A percentile compares a stretch with the other conserved stretches of the same genome.
These are phyloP conservation scores for Calameuta idolon DNA, from an alignment of 2,888 invertebrate genomes.

Conservation along the genomic window DNA sequence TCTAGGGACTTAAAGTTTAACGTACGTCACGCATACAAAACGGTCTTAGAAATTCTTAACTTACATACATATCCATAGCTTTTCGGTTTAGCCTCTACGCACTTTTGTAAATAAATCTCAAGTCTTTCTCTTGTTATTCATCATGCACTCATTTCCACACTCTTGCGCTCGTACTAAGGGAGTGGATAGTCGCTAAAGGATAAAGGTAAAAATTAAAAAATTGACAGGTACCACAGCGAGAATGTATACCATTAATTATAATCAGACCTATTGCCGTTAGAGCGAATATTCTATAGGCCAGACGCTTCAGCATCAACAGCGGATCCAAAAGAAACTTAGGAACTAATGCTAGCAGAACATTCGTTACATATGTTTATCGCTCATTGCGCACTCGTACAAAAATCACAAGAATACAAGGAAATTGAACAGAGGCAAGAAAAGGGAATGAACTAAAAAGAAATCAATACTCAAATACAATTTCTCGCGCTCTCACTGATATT, in stretches of 20 bases:
- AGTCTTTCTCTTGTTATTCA: slow-evolving; percentile 22
- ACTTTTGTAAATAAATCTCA: slow-evolving; percentile 41
- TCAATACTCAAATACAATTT: background rate
- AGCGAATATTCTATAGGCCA: slow-evolving; percentile 2
- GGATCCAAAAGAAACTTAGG: slow-evolving; percentile 2
- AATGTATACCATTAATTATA: background rate
- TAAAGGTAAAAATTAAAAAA: background rate
- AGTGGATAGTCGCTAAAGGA: background rate
- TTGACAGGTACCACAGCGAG: background rate
- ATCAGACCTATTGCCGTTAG: background rate
- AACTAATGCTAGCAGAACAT: background rate
- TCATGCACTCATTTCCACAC: background rate
- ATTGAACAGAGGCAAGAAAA: background rate
- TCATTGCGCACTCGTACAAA: background rate
- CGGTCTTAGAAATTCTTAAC: slow-evolving; percentile 35
- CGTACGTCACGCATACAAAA: slow-evolving; percentile 36
- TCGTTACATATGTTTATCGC: background rate
- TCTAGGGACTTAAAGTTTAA: slow-evolving; percentile 30
- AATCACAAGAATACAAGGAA: background rate
- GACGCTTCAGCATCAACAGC: background rate
- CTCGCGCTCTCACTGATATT: background rate
- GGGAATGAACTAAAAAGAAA: background rate
- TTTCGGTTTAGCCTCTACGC: slow-evolving; percentile 45
- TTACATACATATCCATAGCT: slow-evolving; percentile 22
- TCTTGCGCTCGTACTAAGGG: background rate